These are phyloP conservation scores for Novumbra hubbsi DNA, from an alignment of 2,797 vertebrate genomes.

Conservation along the genomic window DNA sequence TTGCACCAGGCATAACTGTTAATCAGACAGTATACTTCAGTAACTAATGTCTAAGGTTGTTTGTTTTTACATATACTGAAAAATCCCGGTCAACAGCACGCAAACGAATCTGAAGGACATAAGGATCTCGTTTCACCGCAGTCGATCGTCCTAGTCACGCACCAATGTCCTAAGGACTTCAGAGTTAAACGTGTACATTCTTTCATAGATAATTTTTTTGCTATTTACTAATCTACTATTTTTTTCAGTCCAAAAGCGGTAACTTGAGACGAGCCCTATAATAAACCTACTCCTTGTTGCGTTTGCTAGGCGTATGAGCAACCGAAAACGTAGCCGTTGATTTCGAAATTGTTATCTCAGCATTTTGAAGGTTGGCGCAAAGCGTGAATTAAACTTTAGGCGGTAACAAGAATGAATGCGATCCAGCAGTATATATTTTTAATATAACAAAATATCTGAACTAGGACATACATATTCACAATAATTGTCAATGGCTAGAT, in stretches of 20 bases:
- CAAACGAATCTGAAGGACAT: slow-evolving; percentile 14
- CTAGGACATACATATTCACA: no score
- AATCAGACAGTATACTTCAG: neutral
- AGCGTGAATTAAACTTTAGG: neutral
- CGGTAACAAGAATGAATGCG: neutral
- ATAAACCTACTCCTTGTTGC: neutral
- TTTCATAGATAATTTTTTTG: neutral
- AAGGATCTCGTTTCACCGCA: slow-evolving; percentile 10
- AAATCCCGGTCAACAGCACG: neutral
- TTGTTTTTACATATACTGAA: neutral
- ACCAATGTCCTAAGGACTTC: neutral
- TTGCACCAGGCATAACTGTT: neutral
- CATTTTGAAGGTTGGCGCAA: neutral
- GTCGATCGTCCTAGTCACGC: neutral
- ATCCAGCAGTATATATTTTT: neutral
- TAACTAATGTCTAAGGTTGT: neutral
- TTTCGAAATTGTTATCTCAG: neutral
- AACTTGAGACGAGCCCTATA: neutral
- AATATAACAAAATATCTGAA: no score
- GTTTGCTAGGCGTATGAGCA: neutral
- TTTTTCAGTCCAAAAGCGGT: neutral
- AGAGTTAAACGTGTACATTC: neutral
- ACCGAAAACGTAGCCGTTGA: neutral
- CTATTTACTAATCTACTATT: no score
- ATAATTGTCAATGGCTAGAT: no score